Base-by-base conservation (phyloP, 1,140 invertebrate species). In the Drosophila seguyi region DNA sequence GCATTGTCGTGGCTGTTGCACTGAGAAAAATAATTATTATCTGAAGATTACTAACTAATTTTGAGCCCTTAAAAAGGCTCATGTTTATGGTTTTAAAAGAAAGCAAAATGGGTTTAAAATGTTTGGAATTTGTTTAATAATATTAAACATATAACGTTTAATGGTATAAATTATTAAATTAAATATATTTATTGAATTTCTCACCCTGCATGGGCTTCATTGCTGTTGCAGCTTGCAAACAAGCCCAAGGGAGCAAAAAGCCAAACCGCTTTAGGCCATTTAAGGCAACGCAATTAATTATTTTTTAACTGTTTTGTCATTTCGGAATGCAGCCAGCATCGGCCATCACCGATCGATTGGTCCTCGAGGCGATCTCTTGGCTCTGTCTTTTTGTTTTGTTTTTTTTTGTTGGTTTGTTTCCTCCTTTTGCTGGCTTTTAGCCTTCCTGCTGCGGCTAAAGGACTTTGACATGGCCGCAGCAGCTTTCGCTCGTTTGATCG, bases 261-360 rank as follows among this genome's bases (percentile, higher is more conserved):
- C 62, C 91, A 92, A 81, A 79, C 79, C 79, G 84, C 87, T 91
- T 83, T 91, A 80, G 71, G 75, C 91, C 91, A 92, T 92, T 92
- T 92, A 92, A 86, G 91, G 90, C 68, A 92, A 91, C 87, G 87
- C 90, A 92, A 92, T 92, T 92, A 92, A 92, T 92, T 92, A 92
- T 92, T 92, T 92, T 92, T 92, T 92, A 92, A 92, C 91, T 92
- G 91, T 92, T 92, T 92, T 91, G 91, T 92, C 91, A 92, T 92
- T 91, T 92, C 75, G 91, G 90, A 92, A 91, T 91, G 87, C 83
- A 75, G 48, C 62, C 55, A 80, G 81, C 77, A 75, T 55, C 52
- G 52, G 74, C 85, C 80, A 88, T 81, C 80, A 68, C 83, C 87
- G 84, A 88, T 87, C 85, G 81, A 85, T 90, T 84, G 84, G 76